Evolutionary conservation across 2,797 vertebrate genomes (phyloP).

Genomic region (Eidolon dupreanum): DNA sequence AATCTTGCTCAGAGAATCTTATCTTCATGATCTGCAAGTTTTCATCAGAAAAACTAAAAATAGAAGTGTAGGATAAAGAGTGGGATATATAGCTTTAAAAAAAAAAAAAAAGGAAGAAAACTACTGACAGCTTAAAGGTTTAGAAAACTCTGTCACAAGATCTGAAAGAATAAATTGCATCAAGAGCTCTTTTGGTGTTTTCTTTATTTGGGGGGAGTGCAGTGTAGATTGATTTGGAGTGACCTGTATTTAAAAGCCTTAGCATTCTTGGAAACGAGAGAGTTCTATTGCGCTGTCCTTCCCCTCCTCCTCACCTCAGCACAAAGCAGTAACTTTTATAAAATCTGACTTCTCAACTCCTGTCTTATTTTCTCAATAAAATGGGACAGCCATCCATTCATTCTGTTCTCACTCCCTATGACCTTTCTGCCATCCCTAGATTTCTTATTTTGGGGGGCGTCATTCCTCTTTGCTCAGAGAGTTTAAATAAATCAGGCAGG

Average conservation of each 20-base stretch:
- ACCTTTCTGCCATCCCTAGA: background rate
- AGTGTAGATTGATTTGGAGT: slow-evolving; percentile 51
- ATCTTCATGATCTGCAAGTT: background rate
- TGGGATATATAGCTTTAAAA: background rate
- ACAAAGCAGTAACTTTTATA: slow-evolving; percentile 36
- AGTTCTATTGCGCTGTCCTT: background rate
- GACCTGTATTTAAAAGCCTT: slow-evolving; percentile 62
- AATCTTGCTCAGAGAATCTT: slow-evolving; percentile 35
- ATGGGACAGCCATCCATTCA: background rate
- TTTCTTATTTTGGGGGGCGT: background rate
- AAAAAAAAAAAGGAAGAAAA: background rate
- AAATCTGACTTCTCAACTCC: slow-evolving; percentile 29
- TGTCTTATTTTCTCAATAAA: slow-evolving; percentile 40
- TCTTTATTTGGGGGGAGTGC: slow-evolving; percentile 55
- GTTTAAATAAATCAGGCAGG: background rate
- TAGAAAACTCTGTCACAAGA: slow-evolving; percentile 30
- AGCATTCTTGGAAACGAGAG: slow-evolving; percentile 33
- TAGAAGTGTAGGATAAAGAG: slow-evolving; percentile 34
- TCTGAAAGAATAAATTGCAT: slow-evolving; percentile 60
- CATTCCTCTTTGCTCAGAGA: background rate
- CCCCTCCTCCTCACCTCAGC: background rate
- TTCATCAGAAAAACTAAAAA: slow-evolving; percentile 57
- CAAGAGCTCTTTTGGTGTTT: slow-evolving; percentile 34
- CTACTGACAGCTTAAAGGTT: slow-evolving; percentile 54
- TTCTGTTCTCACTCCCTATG: background rate